Conservation (phyloP, 1,140 invertebrate genomes). For the Drosophila ananassae region DNA sequence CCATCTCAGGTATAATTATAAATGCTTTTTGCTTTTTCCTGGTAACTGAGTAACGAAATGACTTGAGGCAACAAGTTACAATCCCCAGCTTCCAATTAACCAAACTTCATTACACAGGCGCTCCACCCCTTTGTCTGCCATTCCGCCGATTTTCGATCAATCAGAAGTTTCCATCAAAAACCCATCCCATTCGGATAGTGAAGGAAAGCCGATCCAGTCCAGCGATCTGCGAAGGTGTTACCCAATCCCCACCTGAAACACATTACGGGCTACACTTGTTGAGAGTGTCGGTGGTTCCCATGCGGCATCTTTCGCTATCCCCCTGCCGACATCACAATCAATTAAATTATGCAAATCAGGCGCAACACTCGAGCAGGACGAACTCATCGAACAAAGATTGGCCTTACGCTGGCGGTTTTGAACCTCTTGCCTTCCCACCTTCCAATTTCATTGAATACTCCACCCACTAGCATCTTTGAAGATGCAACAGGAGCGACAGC, state of each 20-base stretch:
- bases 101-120: background rate
- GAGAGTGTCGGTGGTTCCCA: constrained; percentile 24
- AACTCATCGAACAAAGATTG: constrained; percentile 56
- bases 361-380: constrained; percentile 62
- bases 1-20: too few relatives aligned
- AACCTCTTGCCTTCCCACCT: background rate
- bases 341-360: constrained; percentile 83
- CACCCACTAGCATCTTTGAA: constrained; percentile 32
- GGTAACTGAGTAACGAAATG: too few relatives aligned
- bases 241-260: constrained; percentile 63
- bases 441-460: constrained; percentile 42
- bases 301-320: constrained; percentile 31
- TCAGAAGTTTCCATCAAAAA: constrained; percentile 38
- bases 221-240: constrained; percentile 55
- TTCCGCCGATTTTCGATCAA: constrained; percentile 19
- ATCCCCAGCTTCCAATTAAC: background rate
- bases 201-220: constrained; percentile 16
- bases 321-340: constrained; percentile 70
- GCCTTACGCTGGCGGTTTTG: constrained; percentile 32
- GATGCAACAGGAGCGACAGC: constrained; percentile 33
- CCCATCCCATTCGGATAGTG: constrained; percentile 15
- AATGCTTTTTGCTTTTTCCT: too few relatives aligned
- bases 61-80: too few relatives aligned
- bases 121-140: background rate
- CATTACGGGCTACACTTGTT: constrained; percentile 73